A percentile compares a stretch with the other conserved stretches of the same genome.
These are phyloP conservation scores for Ailurus styani DNA, from an alignment of 2,113 vertebrate species.

Conservation along the genomic window DNA sequence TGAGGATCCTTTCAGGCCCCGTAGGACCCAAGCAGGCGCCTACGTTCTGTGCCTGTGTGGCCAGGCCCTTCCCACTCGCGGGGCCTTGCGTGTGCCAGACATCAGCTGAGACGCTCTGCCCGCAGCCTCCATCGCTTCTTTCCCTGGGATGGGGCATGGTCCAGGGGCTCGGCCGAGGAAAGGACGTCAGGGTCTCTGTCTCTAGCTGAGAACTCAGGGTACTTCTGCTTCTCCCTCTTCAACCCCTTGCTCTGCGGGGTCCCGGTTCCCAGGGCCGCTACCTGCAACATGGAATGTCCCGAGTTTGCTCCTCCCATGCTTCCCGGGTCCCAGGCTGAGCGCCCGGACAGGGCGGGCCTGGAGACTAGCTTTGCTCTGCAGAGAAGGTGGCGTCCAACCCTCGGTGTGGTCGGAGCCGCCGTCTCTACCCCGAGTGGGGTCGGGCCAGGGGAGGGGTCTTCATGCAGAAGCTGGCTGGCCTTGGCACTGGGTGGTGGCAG, in stretches of 20 bases:
- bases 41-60: background rate
- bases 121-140: background rate
- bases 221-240: background rate
- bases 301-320: background rate
- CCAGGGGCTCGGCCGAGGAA: background rate
- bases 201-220: background rate
- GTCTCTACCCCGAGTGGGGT: background rate
- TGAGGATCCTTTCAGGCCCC: background rate
- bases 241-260: no score
- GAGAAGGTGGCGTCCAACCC: background rate
- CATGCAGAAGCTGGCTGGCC: background rate
- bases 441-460: background rate
- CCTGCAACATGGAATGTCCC: fast-evolving
- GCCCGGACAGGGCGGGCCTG: fast-evolving
- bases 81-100: background rate
- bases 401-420: background rate
- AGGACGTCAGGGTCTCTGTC: background rate
- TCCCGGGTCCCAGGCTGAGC: background rate
- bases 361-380: background rate
- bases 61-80: background rate
- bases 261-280: background rate
- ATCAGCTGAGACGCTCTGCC: background rate
- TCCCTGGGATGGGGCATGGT: background rate
- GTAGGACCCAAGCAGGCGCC: background rate
- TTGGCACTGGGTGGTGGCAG: background rate